phyloP scores from a whole-genome alignment of 2,888 invertebrate species.

The Pseudolycoriella hygida region DNA sequence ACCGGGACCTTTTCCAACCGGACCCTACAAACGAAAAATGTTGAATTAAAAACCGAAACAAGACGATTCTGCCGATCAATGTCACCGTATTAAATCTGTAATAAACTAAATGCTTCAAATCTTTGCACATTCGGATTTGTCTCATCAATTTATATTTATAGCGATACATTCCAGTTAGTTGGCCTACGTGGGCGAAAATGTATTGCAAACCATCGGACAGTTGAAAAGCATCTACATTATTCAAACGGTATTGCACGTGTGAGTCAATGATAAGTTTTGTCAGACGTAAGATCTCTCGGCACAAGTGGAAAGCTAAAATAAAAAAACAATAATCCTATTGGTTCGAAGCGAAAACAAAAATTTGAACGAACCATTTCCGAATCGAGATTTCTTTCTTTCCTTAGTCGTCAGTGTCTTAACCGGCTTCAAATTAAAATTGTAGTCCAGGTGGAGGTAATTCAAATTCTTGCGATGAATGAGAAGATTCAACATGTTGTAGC shows the following conservation, averaged over 20 bases:
- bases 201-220: slow-evolving; percentile 96
- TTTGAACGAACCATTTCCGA: slow-evolving; percentile 64
- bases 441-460: slow-evolving; percentile 98
- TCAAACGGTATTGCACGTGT: slow-evolving; percentile 96
- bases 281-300: slow-evolving; percentile 93
- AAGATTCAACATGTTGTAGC: slow-evolving; percentile 98
- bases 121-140: slow-evolving; percentile 99
- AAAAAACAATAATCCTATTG: slow-evolving; percentile 5
- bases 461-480: slow-evolving; percentile 98
- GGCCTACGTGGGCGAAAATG: slow-evolving; percentile 98
- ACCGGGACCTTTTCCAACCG: slow-evolving; percentile 96
- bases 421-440: slow-evolving; percentile 98
- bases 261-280: slow-evolving; percentile 98
- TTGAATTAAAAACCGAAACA: slow-evolving; percentile 9
- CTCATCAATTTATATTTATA: slow-evolving; percentile 98
- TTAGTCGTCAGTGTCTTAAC: slow-evolving; percentile 99
- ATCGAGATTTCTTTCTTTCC: slow-evolving; percentile 95
- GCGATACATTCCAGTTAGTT: slow-evolving; percentile 98
- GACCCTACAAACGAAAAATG: slow-evolving; percentile 59
- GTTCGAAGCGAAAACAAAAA: too few species aligned
- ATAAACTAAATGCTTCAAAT: slow-evolving; percentile 96
- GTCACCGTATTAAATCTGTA: slow-evolving; percentile 95
- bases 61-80: too few species aligned
- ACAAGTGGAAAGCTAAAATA: slow-evolving; percentile 84
- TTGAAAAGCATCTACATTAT: slow-evolving; percentile 99